These are phyloP conservation scores for Hypsopygia costalis DNA, from an alignment of 2,888 invertebrate species.

Conservation along the genomic window DNA sequence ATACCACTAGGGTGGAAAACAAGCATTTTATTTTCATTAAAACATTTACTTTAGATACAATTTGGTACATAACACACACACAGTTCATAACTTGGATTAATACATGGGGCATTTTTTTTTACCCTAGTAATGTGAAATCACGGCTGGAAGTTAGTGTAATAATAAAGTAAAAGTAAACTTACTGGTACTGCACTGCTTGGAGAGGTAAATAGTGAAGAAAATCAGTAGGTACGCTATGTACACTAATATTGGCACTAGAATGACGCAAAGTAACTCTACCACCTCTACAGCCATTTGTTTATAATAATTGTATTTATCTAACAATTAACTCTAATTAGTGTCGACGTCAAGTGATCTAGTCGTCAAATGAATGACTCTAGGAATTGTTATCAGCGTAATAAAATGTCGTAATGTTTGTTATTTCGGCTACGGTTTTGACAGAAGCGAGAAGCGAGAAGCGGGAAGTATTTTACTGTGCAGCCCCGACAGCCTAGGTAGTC, in stretches of 20 bases:
- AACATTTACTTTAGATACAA: no score
- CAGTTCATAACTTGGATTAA: no score
- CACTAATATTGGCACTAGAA: conserved; percentile 36
- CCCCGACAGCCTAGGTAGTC: no score
- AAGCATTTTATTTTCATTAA: no score
- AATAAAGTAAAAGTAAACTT: conserved; percentile 1
- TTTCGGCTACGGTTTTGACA: neutral
- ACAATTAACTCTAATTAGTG: neutral
- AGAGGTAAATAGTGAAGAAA: conserved; percentile 24
- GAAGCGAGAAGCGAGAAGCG: no score
- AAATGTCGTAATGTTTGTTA: neutral
- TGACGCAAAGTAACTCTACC: conserved; percentile 33
- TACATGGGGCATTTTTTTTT: no score
- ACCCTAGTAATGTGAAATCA: no score
- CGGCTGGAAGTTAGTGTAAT: no score
- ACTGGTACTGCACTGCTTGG: conserved; percentile 3
- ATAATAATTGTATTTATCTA: neutral
- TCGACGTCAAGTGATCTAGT: neutral
- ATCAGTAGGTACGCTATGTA: conserved; percentile 36
- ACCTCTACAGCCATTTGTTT: conserved; percentile 27
- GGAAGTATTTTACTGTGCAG: no score
- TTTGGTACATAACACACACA: no score
- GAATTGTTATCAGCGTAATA: conserved; percentile 1
- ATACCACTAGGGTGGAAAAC: no score
- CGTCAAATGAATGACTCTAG: neutral